A percentile compares a stretch with the other conserved stretches of the same genome.
Evolutionary conservation across 1,140 invertebrate species (phyloP).

Genomic region (Drosophila burlai): DNA sequence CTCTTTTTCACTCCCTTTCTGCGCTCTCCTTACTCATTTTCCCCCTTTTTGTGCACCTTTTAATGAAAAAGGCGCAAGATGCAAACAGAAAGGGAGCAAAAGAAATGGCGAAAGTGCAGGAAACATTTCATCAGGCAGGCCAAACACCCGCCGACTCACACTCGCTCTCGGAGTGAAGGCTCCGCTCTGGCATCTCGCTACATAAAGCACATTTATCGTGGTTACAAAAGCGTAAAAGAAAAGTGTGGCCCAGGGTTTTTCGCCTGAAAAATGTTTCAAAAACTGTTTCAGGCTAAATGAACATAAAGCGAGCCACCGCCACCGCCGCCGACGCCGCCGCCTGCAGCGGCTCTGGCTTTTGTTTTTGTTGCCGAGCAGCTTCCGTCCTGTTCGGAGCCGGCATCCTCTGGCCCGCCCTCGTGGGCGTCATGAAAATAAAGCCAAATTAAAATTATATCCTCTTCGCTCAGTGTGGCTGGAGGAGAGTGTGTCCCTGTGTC

Average conservation of each 20-base stretch:
- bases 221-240: constrained; percentile 83
- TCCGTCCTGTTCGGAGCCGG: constrained; percentile 25
- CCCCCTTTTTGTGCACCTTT: constrained; percentile 14
- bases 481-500: not conserved
- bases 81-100: constrained; percentile 46
- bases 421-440: constrained; percentile 77
- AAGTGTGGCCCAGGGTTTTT: constrained; percentile 74
- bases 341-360: constrained; percentile 45
- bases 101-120: constrained; percentile 74
- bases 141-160: constrained; percentile 16
- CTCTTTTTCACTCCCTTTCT: constrained; percentile 7
- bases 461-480: constrained; percentile 26
- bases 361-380: constrained; percentile 50
- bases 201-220: constrained; percentile 84
- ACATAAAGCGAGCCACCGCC: constrained; percentile 64
- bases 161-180: not conserved
- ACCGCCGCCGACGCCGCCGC: not conserved
- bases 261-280: constrained; percentile 79
- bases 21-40: not conserved
- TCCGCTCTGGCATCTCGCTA: constrained; percentile 49
- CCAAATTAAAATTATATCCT: constrained; percentile 82
- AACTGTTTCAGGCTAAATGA: constrained; percentile 82
- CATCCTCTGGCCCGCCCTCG: constrained; percentile 36
- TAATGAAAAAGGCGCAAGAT: constrained; percentile 65
- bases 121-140: constrained; percentile 74